Conservation (phyloP, 2,113 vertebrate genomes). For the Pristiophorus japonicus region DNA sequence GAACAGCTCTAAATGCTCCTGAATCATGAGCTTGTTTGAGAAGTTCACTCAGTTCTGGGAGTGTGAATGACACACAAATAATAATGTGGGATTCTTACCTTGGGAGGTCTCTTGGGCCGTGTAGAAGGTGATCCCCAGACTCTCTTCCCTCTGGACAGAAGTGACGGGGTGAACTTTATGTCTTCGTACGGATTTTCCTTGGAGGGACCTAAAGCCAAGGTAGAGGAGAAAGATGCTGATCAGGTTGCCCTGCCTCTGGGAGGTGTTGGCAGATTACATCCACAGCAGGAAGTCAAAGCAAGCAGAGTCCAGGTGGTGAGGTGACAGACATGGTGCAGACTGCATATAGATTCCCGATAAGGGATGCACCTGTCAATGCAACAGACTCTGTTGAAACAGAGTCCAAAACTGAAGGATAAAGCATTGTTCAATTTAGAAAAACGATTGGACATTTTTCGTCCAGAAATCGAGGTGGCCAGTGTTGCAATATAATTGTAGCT, state of each 20-base stretch:
- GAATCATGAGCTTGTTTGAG: background rate
- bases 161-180: conserved; percentile 64
- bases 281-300: background rate
- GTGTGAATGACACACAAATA: background rate
- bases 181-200: conserved; percentile 82
- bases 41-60: background rate
- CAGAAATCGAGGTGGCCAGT: background rate
- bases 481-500: background rate
- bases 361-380: background rate
- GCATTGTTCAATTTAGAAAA: background rate
- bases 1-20: background rate
- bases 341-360: background rate
- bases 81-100: conserved; percentile 49
- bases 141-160: conserved; percentile 66
- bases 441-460: background rate
- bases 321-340: background rate
- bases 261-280: background rate
- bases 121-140: conserved; percentile 46
- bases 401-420: background rate
- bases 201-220: conserved; percentile 53
- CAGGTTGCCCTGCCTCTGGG: background rate
- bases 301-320: background rate
- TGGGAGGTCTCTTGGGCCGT: conserved; percentile 53
- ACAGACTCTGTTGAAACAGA: background rate
- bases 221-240: conserved; percentile 42